phyloP scores from a whole-genome alignment of 2,113 vertebrate species.

The Ciconia stormi region DNA sequence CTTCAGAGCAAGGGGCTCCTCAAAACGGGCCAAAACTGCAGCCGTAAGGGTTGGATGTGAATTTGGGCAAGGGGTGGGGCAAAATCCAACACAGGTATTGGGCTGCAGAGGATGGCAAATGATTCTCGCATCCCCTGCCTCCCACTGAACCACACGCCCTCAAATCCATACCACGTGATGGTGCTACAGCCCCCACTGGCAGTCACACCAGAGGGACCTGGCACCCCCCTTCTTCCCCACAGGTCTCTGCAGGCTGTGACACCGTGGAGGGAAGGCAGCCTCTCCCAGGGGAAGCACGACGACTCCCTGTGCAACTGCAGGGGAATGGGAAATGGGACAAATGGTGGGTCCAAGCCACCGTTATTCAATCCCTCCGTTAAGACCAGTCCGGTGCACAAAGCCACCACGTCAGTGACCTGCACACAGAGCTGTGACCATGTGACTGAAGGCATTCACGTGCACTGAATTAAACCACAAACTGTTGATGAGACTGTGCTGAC shows the following conservation, averaged over 20 bases:
- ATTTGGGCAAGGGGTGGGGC: not conserved
- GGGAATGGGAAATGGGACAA: not conserved
- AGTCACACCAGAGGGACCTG: not conserved
- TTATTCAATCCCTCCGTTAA: not conserved
- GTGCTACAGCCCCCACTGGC: not conserved
- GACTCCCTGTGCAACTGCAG: not conserved
- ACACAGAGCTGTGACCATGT: rapidly evolving
- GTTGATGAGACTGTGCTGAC: not conserved
- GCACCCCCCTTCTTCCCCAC: not conserved
- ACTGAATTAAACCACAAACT: not conserved
- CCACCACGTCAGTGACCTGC: not conserved
- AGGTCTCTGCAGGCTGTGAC: not conserved
- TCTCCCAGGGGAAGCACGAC: not conserved
- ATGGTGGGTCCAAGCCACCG: not conserved
- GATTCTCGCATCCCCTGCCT: not conserved
- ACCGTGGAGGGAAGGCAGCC: not conserved
- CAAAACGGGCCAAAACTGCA: not conserved
- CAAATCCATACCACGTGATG: rapidly evolving
- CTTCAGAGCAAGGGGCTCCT: not conserved
- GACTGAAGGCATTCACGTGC: rapidly evolving
- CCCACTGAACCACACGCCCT: not conserved
- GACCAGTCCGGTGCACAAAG: not conserved
- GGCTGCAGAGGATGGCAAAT: not conserved
- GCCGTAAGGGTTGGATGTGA: not conserved
- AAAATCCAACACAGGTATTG: not conserved